Base-by-base conservation (phyloP, 2,797 vertebrate species). In the Centroberyx gerrardi region DNA sequence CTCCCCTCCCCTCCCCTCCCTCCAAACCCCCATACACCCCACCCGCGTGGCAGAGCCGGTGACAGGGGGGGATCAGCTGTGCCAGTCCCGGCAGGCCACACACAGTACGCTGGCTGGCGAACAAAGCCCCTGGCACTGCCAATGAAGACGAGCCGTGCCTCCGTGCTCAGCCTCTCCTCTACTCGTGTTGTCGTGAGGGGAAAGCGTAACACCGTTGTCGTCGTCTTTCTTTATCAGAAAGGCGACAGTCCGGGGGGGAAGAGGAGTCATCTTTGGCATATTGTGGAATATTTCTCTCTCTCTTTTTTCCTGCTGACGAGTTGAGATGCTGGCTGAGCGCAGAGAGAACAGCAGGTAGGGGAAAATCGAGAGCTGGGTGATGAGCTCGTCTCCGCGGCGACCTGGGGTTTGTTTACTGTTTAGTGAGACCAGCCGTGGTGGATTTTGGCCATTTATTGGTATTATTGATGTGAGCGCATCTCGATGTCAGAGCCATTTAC, bases 321-420 rank as follows among this genome's bases (percentile, higher is more conserved):
- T 72, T 87, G 84, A 92, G 91, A 96, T 96, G 95, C 90, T 95
- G 85, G 93, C 94, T 8, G 94, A 94, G 79, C 90, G 89, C 72
- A 87, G 89, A 87, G 93, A 94, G 79, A 95, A 92, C 87, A 90
- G 92, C 88, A 95, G 95, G 95, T 95, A 95, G 84, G 84, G 91
- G 78, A 72, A 86, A 87, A 81, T 74, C 63, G 71, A 73, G 62
- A 86, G 65, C 68, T 38, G 60, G 84, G 68, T 81, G 85, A 88
- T 86, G 84, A 88, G 86, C 73, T 33, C 38, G 90, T 94, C 87
- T 88, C 91, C 74, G 77, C 80, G 87, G 93, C 31, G 81, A 94
- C 90, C 62, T 17, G 59, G 7, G 51, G 77, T 77, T 91, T 93
- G 92, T 94, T 94, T 92, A 89, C 87, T 72, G 79, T 72, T 81